Evolutionary conservation across 2,888 invertebrate species (phyloP).

Genomic region (Noctua janthina): DNA sequence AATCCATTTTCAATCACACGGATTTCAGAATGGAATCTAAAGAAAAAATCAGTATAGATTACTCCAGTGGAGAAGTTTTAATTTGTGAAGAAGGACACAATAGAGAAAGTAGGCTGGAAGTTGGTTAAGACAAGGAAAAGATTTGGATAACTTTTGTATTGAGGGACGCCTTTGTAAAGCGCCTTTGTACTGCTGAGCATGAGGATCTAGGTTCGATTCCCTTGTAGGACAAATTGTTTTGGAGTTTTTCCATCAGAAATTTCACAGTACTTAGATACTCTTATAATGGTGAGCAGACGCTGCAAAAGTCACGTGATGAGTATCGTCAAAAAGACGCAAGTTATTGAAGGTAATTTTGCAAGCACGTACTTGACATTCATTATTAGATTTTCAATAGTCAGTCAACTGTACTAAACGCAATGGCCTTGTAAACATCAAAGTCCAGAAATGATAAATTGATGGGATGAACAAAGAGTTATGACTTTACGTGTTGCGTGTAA

Average conservation of each 20-base stretch:
- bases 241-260: neutral
- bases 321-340: neutral
- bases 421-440: neutral
- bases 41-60: slow-evolving; percentile 58
- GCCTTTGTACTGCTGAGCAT: too few relatives aligned
- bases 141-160: slow-evolving; percentile 61
- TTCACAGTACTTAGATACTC: neutral
- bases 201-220: too few relatives aligned
- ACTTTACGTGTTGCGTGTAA: neutral
- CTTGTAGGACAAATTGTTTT: neutral
- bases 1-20: slow-evolving; percentile 67
- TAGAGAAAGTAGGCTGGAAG: slow-evolving; percentile 47
- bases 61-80: slow-evolving; percentile 58
- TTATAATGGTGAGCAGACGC: neutral
- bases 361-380: neutral
- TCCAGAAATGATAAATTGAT: neutral
- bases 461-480: neutral
- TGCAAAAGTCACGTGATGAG: neutral
- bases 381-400: neutral
- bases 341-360: neutral
- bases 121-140: slow-evolving; percentile 63
- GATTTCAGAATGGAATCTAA: slow-evolving; percentile 51
- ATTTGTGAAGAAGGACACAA: slow-evolving; percentile 55
- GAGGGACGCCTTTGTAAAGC: slow-evolving; percentile 45
- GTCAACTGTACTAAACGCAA: neutral